Conservation (phyloP, 2,888 invertebrate genomes). For the Tanypteryx hageni region DNA sequence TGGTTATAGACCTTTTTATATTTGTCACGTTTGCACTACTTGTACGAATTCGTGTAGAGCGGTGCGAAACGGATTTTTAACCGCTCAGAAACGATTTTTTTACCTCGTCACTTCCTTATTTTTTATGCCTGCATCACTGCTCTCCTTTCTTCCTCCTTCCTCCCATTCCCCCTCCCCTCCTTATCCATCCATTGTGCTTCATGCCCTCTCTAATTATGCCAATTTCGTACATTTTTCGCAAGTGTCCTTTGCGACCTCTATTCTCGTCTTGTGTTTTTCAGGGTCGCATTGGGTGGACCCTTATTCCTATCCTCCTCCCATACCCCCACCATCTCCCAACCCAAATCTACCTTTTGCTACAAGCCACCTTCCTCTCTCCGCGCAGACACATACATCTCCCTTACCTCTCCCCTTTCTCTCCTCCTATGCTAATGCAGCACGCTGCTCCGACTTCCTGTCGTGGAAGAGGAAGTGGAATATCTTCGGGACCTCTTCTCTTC, state of each 20-base stretch:
- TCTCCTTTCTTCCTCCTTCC: no score
- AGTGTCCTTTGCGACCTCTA: neutral
- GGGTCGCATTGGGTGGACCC: no score
- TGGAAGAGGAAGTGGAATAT: neutral
- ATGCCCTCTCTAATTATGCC: neutral
- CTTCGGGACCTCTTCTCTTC: neutral
- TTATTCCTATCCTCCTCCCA: no score
- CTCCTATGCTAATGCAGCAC: neutral
- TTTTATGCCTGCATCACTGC: no score
- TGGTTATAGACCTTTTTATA: no score
- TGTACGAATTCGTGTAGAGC: neutral
- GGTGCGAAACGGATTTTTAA: neutral
- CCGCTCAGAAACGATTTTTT: no score
- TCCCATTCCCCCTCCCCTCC: neutral
- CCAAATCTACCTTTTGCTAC: no score
- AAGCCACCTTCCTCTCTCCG: no score
- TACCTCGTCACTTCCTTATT: no score
- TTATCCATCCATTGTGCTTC: neutral
- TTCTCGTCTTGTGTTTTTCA: neutral
- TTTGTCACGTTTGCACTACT: neutral
- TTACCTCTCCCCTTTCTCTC: neutral
- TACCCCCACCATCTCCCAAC: no score
- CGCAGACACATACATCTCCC: neutral
- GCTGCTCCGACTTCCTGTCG: neutral
- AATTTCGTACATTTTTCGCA: neutral